Percentiles rank a stretch among this genome's conserved stretches.
These are phyloP conservation scores for Sarcophaga caerulescens DNA, from an alignment of 2,888 invertebrate genomes.

Conservation along the genomic window DNA sequence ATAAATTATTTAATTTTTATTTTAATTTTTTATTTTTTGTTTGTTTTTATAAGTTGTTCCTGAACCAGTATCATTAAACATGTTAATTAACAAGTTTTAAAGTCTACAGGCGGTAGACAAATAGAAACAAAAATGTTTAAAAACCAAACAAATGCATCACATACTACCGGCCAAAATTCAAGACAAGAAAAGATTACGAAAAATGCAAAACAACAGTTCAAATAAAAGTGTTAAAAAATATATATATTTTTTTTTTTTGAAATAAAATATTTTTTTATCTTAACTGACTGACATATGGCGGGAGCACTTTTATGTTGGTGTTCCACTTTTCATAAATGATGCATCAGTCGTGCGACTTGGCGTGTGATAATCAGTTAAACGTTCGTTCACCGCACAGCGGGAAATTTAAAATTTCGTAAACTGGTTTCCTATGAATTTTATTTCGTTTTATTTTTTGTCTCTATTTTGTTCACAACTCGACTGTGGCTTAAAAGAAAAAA, in stretches of 20 bases:
- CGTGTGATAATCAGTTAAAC: background rate
- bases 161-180: no score
- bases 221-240: no score
- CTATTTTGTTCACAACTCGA: background rate
- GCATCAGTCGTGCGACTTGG: background rate
- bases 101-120: background rate
- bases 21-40: background rate
- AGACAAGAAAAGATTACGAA: background rate
- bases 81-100: conserved; percentile 51
- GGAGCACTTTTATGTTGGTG: background rate
- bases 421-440: conserved; percentile 8
- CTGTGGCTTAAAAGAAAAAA: background rate
- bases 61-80: conserved; percentile 46
- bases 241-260: no score
- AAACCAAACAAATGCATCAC: background rate
- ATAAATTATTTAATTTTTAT: background rate
- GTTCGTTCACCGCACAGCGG: background rate
- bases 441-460: background rate
- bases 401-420: conserved; percentile 26
- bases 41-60: background rate
- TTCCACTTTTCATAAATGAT: background rate
- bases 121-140: background rate
- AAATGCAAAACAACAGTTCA: background rate
- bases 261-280: background rate
- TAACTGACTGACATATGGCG: no score